Evolutionary conservation across 2,797 vertebrate genomes (phyloP).

Genomic region (Hafferia zeledoni): DNA sequence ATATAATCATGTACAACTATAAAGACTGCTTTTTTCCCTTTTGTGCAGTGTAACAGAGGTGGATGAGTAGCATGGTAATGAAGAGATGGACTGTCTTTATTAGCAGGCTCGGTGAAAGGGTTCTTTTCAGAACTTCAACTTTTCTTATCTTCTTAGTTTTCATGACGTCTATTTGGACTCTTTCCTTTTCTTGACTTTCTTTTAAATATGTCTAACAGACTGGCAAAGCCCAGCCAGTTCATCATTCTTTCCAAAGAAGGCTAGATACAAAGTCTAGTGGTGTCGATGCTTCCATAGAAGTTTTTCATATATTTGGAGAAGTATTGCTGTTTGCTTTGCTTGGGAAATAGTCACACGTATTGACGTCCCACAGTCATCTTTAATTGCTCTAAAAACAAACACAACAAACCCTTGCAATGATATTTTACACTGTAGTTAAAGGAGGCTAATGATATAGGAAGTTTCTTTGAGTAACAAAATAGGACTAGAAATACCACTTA

Average conservation of each 20-base stretch:
- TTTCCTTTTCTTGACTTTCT: conserved; percentile 73
- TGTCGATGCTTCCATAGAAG: conserved; percentile 47
- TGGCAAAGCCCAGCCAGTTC: conserved; percentile 65
- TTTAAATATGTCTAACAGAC: conserved; percentile 64
- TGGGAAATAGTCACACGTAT: not conserved
- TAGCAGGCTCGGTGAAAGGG: conserved; percentile 72
- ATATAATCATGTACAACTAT: conserved; percentile 81
- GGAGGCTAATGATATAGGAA: conserved; percentile 56
- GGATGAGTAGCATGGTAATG: conserved; percentile 80
- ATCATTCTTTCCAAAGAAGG: conserved; percentile 55
- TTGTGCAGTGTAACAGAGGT: conserved; percentile 79
- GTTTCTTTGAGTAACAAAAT: conserved; percentile 40
- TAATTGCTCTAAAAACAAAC: conserved; percentile 21
- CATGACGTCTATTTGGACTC: conserved; percentile 61
- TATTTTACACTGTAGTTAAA: conserved; percentile 6
- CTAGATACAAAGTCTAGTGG: conserved; percentile 34
- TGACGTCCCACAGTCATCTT: not conserved
- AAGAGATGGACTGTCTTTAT: conserved; percentile 78
- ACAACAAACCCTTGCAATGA: not conserved
- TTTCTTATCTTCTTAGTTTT: conserved; percentile 78
- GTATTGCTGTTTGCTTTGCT: not conserved
- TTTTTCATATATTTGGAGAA: conserved; percentile 36
- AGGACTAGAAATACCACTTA: conserved; percentile 64
- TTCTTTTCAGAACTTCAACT: conserved; percentile 79
- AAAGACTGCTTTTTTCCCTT: conserved; percentile 78